Evolutionary conservation across 2,888 invertebrate genomes (phyloP).

Genomic region (Nowickia ferox): DNA sequence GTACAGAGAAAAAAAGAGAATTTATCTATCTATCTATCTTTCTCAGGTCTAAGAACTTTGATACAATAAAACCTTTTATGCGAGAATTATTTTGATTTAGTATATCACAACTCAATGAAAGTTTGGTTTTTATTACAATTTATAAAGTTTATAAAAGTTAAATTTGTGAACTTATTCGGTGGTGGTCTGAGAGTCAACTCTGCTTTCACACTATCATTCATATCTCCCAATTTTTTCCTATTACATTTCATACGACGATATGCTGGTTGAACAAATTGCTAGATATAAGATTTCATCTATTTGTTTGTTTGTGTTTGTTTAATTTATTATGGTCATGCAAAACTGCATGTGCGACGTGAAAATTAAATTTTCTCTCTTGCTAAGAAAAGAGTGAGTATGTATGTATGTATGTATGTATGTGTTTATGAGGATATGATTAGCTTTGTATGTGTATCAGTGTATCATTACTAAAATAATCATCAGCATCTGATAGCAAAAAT

Average conservation of each 20-base stretch:
- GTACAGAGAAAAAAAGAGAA: no score
- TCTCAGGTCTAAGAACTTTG: no score
- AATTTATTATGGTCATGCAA: constrained; percentile 54
- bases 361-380: constrained; percentile 17
- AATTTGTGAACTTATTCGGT: no score
- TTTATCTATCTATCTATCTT: no score
- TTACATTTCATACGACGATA: not conserved
- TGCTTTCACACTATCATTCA: no score
- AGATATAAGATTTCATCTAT: not conserved
- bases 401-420: not conserved
- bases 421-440: not conserved
- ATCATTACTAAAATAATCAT: not conserved
- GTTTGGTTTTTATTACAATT: no score
- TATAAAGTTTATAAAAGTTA: no score
- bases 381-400: not conserved
- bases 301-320: constrained; percentile 6
- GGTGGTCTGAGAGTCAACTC: no score
- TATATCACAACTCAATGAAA: no score
- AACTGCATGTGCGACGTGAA: constrained; percentile 48
- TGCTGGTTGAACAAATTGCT: not conserved
- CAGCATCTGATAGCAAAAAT: not conserved
- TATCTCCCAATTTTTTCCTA: not conserved
- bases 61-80: no score
- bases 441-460: not conserved
- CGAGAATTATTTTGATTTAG: no score